Evolutionary conservation across 2,888 invertebrate genomes (phyloP).

Genomic region (Troilus luridus): DNA sequence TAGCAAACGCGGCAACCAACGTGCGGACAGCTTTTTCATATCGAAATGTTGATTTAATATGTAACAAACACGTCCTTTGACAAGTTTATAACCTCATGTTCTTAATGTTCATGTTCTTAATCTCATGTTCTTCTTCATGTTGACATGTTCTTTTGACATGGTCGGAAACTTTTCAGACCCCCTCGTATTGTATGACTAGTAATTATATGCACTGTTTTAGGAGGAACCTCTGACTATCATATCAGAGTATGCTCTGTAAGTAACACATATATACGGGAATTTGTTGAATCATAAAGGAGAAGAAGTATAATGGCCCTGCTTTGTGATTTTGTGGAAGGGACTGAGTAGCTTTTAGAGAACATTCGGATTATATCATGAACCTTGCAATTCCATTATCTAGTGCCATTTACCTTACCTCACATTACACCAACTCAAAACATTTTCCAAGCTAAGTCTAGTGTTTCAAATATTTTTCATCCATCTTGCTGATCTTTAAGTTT

Average conservation of each 20-base stretch:
- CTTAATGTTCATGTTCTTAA: too few species aligned
- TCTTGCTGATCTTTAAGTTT: too few species aligned
- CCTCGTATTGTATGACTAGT: not conserved
- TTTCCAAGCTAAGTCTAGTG: not conserved
- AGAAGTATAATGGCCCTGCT: not conserved
- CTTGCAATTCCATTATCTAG: not conserved
- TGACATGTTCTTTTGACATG: too few species aligned
- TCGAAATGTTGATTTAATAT: too few species aligned
- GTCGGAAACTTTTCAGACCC: too few species aligned
- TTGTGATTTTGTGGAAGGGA: not conserved
- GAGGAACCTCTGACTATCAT: not conserved
- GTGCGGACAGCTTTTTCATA: too few species aligned
- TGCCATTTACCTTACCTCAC: not conserved
- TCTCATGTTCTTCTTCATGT: too few species aligned
- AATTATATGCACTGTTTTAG: not conserved
- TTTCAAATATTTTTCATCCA: too few species aligned
- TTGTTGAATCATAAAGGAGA: not conserved
- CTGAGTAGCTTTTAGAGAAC: slow-evolving; percentile 3
- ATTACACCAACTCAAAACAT: not conserved
- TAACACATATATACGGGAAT: not conserved
- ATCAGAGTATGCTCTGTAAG: not conserved
- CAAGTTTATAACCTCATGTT: too few species aligned
- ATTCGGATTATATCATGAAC: not conserved
- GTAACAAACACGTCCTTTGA: too few species aligned
- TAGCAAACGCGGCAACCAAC: too few species aligned